A percentile compares a stretch with the other conserved stretches of the same genome.
Evolutionary conservation across 2,888 invertebrate species (phyloP).

Genomic region (Ophion costatus): DNA sequence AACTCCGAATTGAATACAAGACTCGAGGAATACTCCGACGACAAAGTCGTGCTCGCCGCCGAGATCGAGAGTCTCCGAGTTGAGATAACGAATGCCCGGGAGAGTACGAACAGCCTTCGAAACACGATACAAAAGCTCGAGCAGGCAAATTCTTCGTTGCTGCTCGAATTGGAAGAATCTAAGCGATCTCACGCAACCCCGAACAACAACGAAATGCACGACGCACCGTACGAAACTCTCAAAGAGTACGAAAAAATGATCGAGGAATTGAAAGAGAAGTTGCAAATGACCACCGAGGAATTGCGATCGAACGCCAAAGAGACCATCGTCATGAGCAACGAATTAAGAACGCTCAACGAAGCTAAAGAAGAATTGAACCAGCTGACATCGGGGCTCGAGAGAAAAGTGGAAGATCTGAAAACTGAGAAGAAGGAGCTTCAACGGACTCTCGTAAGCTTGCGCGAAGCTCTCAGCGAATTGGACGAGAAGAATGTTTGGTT

Average conservation of each 20-base stretch:
- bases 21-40: slow-evolving; percentile 11
- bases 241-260: slow-evolving; percentile 51
- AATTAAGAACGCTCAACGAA: slow-evolving; percentile 64
- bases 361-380: slow-evolving; percentile 66
- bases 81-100: slow-evolving; percentile 39
- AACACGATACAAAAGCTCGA: slow-evolving; percentile 31
- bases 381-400: slow-evolving; percentile 70
- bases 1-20: slow-evolving; percentile 28
- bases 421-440: slow-evolving; percentile 63
- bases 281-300: slow-evolving; percentile 34
- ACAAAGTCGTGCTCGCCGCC: slow-evolving; percentile 23
- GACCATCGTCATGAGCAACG: slow-evolving; percentile 65
- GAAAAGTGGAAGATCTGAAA: slow-evolving; percentile 70
- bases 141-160: slow-evolving; percentile 22
- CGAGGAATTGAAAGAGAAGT: slow-evolving; percentile 33
- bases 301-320: slow-evolving; percentile 77
- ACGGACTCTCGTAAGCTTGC: slow-evolving; percentile 29
- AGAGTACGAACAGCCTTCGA: slow-evolving; percentile 10
- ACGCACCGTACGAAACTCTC: slow-evolving; percentile 23
- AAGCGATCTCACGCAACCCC: background rate
- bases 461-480: slow-evolving; percentile 53
- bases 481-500: slow-evolving; percentile 58
- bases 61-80: slow-evolving; percentile 12
- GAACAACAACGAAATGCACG: background rate
- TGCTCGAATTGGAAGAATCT: slow-evolving; percentile 31